Evolutionary conservation across 2,797 vertebrate species (phyloP).

Genomic region (Propithecus deckenii): DNA sequence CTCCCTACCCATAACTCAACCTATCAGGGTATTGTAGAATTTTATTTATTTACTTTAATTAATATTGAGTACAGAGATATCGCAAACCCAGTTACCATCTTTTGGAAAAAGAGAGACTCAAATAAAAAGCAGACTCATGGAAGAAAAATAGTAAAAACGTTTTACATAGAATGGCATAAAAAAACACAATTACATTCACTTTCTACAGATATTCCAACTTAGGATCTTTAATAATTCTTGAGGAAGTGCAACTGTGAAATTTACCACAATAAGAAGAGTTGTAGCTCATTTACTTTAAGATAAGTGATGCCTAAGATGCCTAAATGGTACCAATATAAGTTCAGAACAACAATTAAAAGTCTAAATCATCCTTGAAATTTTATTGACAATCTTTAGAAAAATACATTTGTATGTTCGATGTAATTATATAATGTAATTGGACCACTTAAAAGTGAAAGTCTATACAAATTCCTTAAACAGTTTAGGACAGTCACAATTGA

Average conservation of each 20-base stretch:
- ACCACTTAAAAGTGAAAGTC: background rate
- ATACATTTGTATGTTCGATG: background rate
- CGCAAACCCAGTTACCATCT: background rate
- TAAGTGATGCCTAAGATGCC: background rate
- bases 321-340: background rate
- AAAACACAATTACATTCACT: background rate
- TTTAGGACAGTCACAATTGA: background rate
- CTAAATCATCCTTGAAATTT: background rate
- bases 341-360: background rate
- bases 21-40: background rate
- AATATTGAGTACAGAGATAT: background rate
- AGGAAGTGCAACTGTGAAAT: background rate
- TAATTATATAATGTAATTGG: background rate
- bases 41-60: slow-evolving; percentile 1
- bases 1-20: background rate
- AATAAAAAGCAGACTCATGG: background rate
- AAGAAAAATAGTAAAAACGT: background rate
- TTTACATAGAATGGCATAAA: background rate
- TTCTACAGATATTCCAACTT: background rate
- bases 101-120: background rate
- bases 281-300: background rate
- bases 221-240: background rate
- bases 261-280: background rate
- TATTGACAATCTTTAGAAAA: background rate
- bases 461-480: background rate